Evolutionary conservation across 2,888 invertebrate species (phyloP), one percentile per base, ranked within the genome.

Genomic region (Nemotelus nigrinus): DNA sequence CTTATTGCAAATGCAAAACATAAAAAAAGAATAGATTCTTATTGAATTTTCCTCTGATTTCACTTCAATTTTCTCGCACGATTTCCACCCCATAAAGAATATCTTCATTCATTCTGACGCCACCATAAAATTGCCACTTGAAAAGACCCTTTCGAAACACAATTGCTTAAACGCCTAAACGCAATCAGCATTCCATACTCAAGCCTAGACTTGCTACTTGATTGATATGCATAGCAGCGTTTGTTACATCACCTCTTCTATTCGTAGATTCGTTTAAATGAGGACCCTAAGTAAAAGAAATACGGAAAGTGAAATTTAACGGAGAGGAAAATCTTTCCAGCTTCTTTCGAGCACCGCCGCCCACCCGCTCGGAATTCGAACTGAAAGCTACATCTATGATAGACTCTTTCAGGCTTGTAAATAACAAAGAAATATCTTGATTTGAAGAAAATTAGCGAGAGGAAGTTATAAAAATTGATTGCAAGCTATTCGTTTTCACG

Each of bases 191-290:
- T 43, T 63, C 63, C 57, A 5, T 63, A 41, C 43, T 39, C 3
- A 57, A 10, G 39, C 43, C 63, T 63, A 41, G 43, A 41, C 43
- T 3, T 63, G 2, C 63, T 25, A 39, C 4, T 48, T 67, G 67
- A 70, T 70, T 70, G 70, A 70, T 55, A 70, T 70, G 70, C 70
- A 70, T n/a, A 55, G n/a, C 70, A 55, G 53, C 53, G 70, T 39
- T 43, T 70, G 53, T 43, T 50, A 43, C 41, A 55, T 70, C 53
- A 25, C 25, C 53, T 39, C 65, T 3, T 39, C 48, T 53, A 58
- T 8, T 2, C 68, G 43, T 53, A 63, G 63, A 1, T 8, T 43
- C 7, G 43, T 25, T 63, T 43, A 63, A 63, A 63, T 3, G 63
- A 43, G 25, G 5, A 8, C 25, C 25, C 57, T 10, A 57, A 57